Percentiles rank a stretch among this genome's conserved stretches.
Conservation (phyloP, 2,888 invertebrate species). For the Gibbula magus region DNA sequence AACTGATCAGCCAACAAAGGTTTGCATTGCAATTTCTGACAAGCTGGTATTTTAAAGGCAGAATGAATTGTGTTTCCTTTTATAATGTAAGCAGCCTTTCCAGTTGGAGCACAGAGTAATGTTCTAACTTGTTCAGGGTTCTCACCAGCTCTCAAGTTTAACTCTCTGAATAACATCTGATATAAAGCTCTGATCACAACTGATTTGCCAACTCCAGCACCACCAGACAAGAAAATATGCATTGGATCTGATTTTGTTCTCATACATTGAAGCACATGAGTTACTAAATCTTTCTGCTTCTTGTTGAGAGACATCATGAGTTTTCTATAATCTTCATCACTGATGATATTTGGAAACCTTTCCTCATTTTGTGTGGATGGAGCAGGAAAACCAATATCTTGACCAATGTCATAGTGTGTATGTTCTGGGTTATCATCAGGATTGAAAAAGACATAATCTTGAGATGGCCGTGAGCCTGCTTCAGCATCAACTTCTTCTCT, state of each 20-base stretch:
- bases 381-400: constrained; percentile 37
- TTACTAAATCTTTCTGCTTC: constrained; percentile 43
- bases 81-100: constrained; percentile 44
- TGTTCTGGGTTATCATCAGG: constrained; percentile 29
- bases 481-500: constrained; percentile 29
- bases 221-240: constrained; percentile 43
- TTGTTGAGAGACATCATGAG: constrained; percentile 40
- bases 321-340: constrained; percentile 39
- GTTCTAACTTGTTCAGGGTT: constrained; percentile 27
- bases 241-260: constrained; percentile 39
- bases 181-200: constrained; percentile 44
- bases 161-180: constrained; percentile 38
- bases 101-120: constrained; percentile 45
- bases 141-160: constrained; percentile 38
- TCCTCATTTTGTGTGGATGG: constrained; percentile 26
- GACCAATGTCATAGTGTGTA: constrained; percentile 41
- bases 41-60: constrained; percentile 30
- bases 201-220: constrained; percentile 50
- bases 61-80: constrained; percentile 36
- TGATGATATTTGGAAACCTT: constrained; percentile 31
- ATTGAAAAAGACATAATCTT: neutral
- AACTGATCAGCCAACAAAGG: constrained; percentile 13
- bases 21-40: constrained; percentile 29
- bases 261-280: constrained; percentile 36
- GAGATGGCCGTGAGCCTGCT: neutral